These are phyloP conservation scores for Morpho deidamia DNA, from an alignment of 2,888 invertebrate species.

Conservation along the genomic window DNA sequence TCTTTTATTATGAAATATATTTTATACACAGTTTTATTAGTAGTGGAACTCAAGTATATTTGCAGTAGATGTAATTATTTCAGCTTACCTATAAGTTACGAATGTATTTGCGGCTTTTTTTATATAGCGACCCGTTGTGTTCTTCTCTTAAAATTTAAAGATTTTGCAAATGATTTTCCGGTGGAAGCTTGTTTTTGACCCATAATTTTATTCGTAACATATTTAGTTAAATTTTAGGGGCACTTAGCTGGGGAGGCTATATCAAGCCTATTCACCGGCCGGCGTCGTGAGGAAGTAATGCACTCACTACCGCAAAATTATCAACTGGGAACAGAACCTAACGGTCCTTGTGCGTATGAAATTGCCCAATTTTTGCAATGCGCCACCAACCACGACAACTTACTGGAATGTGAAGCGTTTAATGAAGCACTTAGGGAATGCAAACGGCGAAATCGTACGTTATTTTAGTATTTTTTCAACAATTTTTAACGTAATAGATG, in stretches of 20 bases:
- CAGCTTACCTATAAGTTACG: too few relatives aligned
- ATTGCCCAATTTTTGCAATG: conserved; percentile 96
- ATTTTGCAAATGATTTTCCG: too few relatives aligned
- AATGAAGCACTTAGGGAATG: conserved; percentile 97
- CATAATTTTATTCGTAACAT: too few relatives aligned
- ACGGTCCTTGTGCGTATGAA: conserved; percentile 93
- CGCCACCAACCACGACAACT: conserved; percentile 88
- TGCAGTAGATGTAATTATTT: too few relatives aligned
- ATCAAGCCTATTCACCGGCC: conserved; percentile 68
- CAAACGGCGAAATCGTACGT: conserved; percentile 85
- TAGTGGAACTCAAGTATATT: too few relatives aligned
- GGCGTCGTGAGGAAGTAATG: conserved; percentile 47
- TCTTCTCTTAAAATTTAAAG: too few relatives aligned
- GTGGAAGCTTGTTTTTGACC: too few relatives aligned
- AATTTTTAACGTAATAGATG: background rate
- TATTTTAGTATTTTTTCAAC: background rate
- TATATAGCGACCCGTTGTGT: too few relatives aligned
- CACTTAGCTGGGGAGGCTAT: conserved; percentile 94
- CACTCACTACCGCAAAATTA: conserved; percentile 52
- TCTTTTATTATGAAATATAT: too few relatives aligned
- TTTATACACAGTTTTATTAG: too few relatives aligned
- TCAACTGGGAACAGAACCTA: conserved; percentile 65
- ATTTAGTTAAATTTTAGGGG: conserved; percentile 74
- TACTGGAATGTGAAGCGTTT: conserved; percentile 94
- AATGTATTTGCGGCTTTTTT: too few relatives aligned